Base-by-base conservation (phyloP, 2,888 invertebrate species). In the Lithosia quadra region DNA sequence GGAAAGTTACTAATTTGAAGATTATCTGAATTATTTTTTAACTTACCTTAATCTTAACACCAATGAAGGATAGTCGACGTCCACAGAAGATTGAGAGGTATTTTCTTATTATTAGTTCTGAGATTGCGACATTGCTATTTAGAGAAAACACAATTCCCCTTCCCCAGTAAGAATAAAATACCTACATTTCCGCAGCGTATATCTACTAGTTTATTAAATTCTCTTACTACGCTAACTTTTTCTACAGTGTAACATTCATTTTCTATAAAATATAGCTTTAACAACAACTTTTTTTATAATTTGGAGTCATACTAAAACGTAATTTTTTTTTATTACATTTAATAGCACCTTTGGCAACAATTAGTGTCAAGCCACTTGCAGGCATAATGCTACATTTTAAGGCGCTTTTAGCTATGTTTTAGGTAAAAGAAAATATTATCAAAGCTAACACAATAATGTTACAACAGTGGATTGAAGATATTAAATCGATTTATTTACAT, bases 261-360 rank as follows among this genome's bases (percentile, higher is more conserved):
- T 55, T 24, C 49, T 59, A 28, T 22, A 59, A 53, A 28, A 60
- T 55, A 55, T 60, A 60, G 18, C 8, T 55, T 39, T 36, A 55
- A 49, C 53, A 67, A 53, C 15, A 39, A 58, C 2, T 60, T 36
- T 28, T 53, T 66, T 8, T 15, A 58, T 10, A n/a, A n/a, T n/a
- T 59, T 58, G 21, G 36, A 10, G 22, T 49, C n/a, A 49, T 49
- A 43, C 18, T 43, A 49, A n/a, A 43, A n/a, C 4, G 8, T 49
- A 9, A 49, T n/a, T n/a, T 49, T n/a, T 0, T n/a, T 49, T n/a
- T 58, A 55, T 62, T 39, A 58, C 63, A 57, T 70, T 68, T 65
- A 75, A 68, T 80, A 79, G 78, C 78, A 79, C 81, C 78, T 76
- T 80, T 76, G 61, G 70, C 68, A 76, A 68, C 59, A 73, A 13